phyloP scores from a whole-genome alignment of 1,140 invertebrate genomes.

The Cotesia glomerata region DNA sequence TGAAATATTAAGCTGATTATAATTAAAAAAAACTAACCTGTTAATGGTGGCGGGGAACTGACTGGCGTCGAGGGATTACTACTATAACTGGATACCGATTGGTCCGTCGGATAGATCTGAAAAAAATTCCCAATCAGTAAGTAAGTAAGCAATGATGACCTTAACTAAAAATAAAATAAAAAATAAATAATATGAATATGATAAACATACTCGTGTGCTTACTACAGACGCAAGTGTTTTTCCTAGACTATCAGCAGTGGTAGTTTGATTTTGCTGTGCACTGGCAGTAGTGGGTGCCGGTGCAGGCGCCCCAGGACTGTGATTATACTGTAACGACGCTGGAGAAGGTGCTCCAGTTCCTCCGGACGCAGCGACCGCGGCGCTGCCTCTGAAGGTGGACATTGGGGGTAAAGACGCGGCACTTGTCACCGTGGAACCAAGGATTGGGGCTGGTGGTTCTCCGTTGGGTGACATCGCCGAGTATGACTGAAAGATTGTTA shows the following conservation, averaged over 20 bases:
- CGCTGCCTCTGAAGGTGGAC: conserved; percentile 84
- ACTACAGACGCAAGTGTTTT: conserved; percentile 81
- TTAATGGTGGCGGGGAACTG: conserved; percentile 83
- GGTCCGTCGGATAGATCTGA: conserved; percentile 87
- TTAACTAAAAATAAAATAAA: not conserved
- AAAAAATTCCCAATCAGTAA: not conserved
- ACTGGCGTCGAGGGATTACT: conserved; percentile 89
- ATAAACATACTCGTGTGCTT: conserved; percentile 53
- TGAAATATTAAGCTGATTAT: too few relatives aligned
- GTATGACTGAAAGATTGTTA: conserved; percentile 63
- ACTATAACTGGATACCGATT: conserved; percentile 87
- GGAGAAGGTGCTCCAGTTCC: conserved; percentile 66
- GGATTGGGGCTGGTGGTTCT: conserved; percentile 59
- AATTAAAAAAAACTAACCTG: conserved; percentile 42
- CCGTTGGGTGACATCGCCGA: conserved; percentile 67
- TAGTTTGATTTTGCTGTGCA: conserved; percentile 63
- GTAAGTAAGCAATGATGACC: not conserved
- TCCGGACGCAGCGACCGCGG: conserved; percentile 58
- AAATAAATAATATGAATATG: conserved; percentile 1
- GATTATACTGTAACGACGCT: conserved; percentile 64
- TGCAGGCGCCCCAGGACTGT: conserved; percentile 58
- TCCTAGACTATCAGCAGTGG: conserved; percentile 74
- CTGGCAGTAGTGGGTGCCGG: conserved; percentile 50
- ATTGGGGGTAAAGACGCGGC: conserved; percentile 85
- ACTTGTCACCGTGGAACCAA: conserved; percentile 66